These are phyloP conservation scores for Cygnus olor DNA, from an alignment of 2,797 vertebrate species.

Conservation along the genomic window DNA sequence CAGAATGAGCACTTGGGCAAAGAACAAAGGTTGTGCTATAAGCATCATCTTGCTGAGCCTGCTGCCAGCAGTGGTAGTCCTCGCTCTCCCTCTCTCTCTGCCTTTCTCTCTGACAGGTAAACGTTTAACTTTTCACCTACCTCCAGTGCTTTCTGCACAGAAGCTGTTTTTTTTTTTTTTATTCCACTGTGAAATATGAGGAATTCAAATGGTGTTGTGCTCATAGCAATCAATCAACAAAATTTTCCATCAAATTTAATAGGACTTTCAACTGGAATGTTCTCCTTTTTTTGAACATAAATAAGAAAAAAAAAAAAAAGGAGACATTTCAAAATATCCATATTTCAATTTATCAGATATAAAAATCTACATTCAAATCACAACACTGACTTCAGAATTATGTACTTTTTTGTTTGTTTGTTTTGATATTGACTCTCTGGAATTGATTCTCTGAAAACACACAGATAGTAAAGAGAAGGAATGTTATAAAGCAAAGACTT, in stretches of 20 bases:
- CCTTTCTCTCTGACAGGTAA: not conserved
- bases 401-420: not conserved
- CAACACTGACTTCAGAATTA: not conserved
- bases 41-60: not conserved
- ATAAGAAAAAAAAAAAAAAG: not conserved
- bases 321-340: not conserved
- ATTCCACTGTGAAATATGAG: not conserved
- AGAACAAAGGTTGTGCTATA: not conserved
- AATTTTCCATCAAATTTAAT: not conserved
- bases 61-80: not conserved
- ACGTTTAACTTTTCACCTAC: not conserved
- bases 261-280: not conserved
- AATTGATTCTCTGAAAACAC: not conserved
- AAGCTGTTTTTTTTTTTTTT: not conserved
- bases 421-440: not conserved
- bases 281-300: not conserved
- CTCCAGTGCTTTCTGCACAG: not conserved
- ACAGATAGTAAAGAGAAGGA: not conserved
- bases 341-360: not conserved
- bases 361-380: not conserved
- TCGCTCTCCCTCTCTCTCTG: fast-evolving
- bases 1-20: not conserved
- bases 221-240: not conserved
- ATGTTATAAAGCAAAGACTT: not conserved
- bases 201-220: not conserved